These are phyloP conservation scores for Germaria angustata DNA, from an alignment of 2,888 invertebrate genomes.

Conservation along the genomic window DNA sequence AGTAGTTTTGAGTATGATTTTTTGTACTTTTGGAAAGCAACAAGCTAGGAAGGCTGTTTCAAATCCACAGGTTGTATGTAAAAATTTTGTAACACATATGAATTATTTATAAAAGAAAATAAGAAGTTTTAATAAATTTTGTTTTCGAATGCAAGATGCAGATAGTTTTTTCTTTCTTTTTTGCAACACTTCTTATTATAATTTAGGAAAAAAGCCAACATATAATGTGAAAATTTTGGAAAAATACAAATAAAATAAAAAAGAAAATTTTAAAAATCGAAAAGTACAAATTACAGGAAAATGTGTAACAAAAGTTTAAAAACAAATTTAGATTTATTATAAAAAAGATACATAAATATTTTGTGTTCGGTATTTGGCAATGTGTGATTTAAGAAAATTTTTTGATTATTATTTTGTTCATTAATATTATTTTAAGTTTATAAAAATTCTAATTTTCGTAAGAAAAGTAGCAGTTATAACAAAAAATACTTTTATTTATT, in stretches of 20 bases:
- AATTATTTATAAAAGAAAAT: not conserved
- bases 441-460: too few relatives aligned
- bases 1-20: not conserved
- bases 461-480: not conserved
- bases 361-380: constrained; percentile 58
- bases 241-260: constrained; percentile 11
- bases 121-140: not conserved
- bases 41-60: constrained; percentile 36
- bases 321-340: not conserved
- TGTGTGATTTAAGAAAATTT: constrained; percentile 51
- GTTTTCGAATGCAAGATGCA: constrained; percentile 49
- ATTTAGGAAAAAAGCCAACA: constrained; percentile 48
- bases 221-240: constrained; percentile 45
- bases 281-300: constrained; percentile 23
- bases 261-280: not conserved
- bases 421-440: constrained; percentile 3
- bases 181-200: constrained; percentile 6
- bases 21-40: constrained; percentile 25
- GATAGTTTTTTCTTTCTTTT: constrained; percentile 14
- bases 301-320: constrained; percentile 5
- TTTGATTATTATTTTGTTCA: constrained; percentile 33
- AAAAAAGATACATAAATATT: constrained; percentile 2
- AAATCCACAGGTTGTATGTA: constrained; percentile 4
- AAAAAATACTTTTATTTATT: constrained; percentile 37
- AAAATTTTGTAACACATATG: constrained; percentile 42